Percentiles rank a stretch among this genome's conserved stretches.
Conservation (phyloP, 2,797 vertebrate species). For the Pseudotriccus pelzelni region DNA sequence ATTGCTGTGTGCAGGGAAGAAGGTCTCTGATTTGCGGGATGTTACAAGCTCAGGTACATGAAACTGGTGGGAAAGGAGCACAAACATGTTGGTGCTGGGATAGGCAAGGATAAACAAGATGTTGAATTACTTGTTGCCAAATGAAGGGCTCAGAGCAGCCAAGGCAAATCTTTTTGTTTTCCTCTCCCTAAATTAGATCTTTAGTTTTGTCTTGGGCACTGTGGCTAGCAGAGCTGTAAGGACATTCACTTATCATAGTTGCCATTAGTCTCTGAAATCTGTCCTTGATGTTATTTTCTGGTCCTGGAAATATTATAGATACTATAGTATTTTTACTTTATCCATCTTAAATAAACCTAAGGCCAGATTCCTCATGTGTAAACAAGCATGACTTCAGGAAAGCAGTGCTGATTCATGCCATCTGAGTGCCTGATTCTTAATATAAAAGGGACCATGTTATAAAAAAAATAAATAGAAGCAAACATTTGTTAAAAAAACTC, state of each 20-base stretch:
- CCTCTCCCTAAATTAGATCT: not conserved
- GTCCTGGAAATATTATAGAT: not conserved
- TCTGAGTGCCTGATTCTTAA: not conserved
- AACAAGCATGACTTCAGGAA: constrained; percentile 5
- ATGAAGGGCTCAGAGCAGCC: not conserved
- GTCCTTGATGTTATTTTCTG: constrained; percentile 36
- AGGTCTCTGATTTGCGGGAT: not conserved
- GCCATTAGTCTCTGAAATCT: not conserved
- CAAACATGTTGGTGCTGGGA: not conserved
- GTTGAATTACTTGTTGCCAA: not conserved
- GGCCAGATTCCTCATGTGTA: not conserved
- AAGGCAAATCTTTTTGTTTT: not conserved
- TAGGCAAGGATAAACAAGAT: not conserved
- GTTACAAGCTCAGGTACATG: rapidly evolving
- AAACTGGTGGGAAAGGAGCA: not conserved
- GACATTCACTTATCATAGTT: not conserved
- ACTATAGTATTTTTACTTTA: constrained; percentile 10
- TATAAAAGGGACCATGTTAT: not conserved
- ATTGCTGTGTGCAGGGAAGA: not conserved
- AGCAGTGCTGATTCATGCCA: not conserved
- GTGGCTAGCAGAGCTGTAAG: not conserved
- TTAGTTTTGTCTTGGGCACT: not conserved
- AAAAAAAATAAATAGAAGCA: constrained; percentile 3
- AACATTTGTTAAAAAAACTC: constrained; percentile 14
- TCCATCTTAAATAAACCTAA: constrained; percentile 6